A percentile compares a stretch with the other conserved stretches of the same genome.
These are phyloP conservation scores for Tetraneura akinire DNA, from an alignment of 1,140 invertebrate genomes.

Conservation along the genomic window DNA sequence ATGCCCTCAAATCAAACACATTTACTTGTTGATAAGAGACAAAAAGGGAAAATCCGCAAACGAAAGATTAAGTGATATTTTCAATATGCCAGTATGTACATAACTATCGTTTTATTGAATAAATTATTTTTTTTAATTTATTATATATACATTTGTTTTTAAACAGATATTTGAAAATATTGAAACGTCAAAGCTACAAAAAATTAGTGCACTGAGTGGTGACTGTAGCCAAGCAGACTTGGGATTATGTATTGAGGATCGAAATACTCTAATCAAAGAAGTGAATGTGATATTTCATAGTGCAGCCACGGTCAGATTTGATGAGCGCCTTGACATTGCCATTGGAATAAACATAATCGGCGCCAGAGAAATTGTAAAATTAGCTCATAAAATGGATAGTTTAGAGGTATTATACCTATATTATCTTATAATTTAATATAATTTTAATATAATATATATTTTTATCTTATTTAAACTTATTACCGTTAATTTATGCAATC, in stretches of 20 bases:
- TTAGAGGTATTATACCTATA: constrained; percentile 64
- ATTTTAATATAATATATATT: too few relatives aligned
- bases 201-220: constrained; percentile 60
- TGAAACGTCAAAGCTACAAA: constrained; percentile 56
- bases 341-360: constrained; percentile 71
- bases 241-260: constrained; percentile 57
- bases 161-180: constrained; percentile 49
- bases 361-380: constrained; percentile 65
- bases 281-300: constrained; percentile 89
- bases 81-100: constrained; percentile 70
- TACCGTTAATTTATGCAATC: too few relatives aligned
- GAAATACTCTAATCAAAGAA: constrained; percentile 65
- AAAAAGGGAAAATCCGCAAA: constrained; percentile 69
- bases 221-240: constrained; percentile 62
- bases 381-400: constrained; percentile 69
- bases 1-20: constrained; percentile 67
- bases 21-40: constrained; percentile 71
- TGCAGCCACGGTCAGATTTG: constrained; percentile 84
- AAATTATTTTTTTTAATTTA: background rate
- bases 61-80: constrained; percentile 64
- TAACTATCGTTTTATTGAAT: constrained; percentile 59
- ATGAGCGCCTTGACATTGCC: constrained; percentile 69
- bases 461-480: too few relatives aligned
- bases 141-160: background rate
- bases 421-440: constrained; percentile 7